Evolutionary conservation across 2,113 vertebrate genomes (phyloP).

Genomic region (Telmatochromis brachygnathus): DNA sequence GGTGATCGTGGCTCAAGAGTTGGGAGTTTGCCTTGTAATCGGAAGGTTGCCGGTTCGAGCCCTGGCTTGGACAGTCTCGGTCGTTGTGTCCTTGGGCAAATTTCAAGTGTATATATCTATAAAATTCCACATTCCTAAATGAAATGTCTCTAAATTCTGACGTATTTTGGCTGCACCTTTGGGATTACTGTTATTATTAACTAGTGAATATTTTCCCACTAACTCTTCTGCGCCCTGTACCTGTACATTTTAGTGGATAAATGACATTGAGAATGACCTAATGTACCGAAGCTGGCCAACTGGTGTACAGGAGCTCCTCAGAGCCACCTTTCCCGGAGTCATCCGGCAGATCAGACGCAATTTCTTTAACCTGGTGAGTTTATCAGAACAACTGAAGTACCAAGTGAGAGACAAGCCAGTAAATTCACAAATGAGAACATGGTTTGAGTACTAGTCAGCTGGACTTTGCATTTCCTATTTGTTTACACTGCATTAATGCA

Average conservation of each 20-base stretch:
- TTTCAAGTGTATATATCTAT: neutral
- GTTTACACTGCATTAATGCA: neutral
- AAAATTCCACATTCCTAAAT: neutral
- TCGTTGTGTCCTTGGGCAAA: neutral
- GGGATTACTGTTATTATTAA: neutral
- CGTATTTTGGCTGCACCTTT: neutral
- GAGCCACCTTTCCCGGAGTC: constrained; percentile 80
- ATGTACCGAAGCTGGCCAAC: constrained; percentile 82
- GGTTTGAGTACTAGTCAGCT: neutral
- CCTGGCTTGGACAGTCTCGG: neutral
- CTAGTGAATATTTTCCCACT: neutral
- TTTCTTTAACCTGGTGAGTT: constrained; percentile 91
- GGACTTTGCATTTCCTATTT: neutral
- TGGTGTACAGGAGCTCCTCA: constrained; percentile 83
- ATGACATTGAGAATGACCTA: constrained; percentile 87
- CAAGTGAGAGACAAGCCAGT: neutral
- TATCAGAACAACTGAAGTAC: neutral
- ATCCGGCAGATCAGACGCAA: constrained; percentile 86
- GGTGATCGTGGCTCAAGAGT: neutral
- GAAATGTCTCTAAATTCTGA: neutral
- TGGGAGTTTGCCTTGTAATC: neutral
- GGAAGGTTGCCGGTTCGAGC: neutral
- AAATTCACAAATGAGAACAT: neutral
- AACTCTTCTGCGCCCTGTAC: neutral
- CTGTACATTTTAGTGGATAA: constrained; percentile 81